Evolutionary conservation across 1,140 invertebrate genomes (phyloP).

Genomic region (Cyrtorhinus lividipennis): DNA sequence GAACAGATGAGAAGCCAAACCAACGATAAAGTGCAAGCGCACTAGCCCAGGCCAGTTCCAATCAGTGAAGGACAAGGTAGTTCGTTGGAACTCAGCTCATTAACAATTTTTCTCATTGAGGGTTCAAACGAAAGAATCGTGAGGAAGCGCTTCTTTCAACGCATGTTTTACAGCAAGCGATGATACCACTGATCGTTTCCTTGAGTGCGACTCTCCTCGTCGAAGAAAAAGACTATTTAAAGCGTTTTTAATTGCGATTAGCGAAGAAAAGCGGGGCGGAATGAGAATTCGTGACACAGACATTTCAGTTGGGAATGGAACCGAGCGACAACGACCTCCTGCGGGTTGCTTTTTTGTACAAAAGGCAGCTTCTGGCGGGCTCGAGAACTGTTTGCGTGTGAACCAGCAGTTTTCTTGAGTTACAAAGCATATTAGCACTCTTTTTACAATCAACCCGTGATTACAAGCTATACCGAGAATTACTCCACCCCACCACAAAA

Average conservation of each 20-base stretch:
- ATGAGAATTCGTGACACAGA: neutral
- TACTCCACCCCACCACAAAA: neutral
- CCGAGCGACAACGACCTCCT: too few relatives aligned
- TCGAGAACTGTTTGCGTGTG: neutral
- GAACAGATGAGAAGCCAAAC: too few relatives aligned
- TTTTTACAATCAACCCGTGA: neutral
- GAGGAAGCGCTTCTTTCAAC: too few relatives aligned
- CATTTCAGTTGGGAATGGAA: too few relatives aligned
- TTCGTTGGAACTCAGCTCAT: neutral
- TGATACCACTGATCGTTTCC: too few relatives aligned
- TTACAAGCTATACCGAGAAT: neutral
- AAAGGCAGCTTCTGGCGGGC: neutral
- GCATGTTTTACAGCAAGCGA: too few relatives aligned
- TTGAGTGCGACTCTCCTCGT: too few relatives aligned
- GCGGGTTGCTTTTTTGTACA: neutral
- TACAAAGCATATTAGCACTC: neutral
- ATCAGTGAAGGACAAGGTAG: too few relatives aligned
- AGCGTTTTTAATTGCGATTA: neutral
- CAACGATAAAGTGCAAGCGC: too few relatives aligned
- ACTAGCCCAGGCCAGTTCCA: too few relatives aligned
- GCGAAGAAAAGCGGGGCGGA: too few relatives aligned
- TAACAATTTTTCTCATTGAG: neutral
- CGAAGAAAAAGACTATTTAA: neutral
- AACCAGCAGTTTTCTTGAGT: neutral
- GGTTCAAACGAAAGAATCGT: too few relatives aligned